A percentile compares a stretch with the other conserved stretches of the same genome.
phyloP scores from a whole-genome alignment of 2,888 invertebrate genomes.

The Melanotus villosus region DNA sequence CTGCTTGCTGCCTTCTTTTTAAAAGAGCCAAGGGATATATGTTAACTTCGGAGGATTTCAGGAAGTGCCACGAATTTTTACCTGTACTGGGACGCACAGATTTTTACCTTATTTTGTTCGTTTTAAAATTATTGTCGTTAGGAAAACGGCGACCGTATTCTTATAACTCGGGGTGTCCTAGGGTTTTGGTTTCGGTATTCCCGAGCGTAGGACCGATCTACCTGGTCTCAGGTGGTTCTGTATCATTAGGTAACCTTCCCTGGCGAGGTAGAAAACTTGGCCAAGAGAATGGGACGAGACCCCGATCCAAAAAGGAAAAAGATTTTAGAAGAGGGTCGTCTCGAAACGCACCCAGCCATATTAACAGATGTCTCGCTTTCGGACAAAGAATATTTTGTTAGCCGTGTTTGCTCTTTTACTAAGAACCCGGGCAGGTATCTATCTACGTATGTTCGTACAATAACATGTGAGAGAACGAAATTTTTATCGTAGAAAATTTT shows the following conservation, averaged over 20 bases:
- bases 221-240: conserved; percentile 45
- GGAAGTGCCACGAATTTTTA: conserved; percentile 39
- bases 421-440: too few species aligned
- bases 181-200: neutral
- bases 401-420: conserved; percentile 44
- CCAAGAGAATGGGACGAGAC: conserved; percentile 42
- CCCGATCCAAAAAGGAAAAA: conserved; percentile 31
- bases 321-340: conserved; percentile 42
- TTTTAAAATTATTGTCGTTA: conserved; percentile 24
- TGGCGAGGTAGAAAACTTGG: conserved; percentile 27
- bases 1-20: conserved; percentile 42
- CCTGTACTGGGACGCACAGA: conserved; percentile 21
- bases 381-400: conserved; percentile 47
- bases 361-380: conserved; percentile 49
- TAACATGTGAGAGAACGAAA: too few species aligned
- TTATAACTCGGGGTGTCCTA: conserved; percentile 13
- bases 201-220: conserved; percentile 8
- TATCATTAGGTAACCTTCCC: too few species aligned
- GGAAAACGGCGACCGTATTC: neutral
- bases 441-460: too few species aligned
- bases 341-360: conserved; percentile 34
- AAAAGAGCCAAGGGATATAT: conserved; percentile 15
- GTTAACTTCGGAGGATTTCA: conserved; percentile 17
- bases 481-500: too few species aligned
- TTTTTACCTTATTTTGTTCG: conserved; percentile 34